Base-by-base conservation (phyloP, 2,113 vertebrate species). In the Malurus elegans region DNA sequence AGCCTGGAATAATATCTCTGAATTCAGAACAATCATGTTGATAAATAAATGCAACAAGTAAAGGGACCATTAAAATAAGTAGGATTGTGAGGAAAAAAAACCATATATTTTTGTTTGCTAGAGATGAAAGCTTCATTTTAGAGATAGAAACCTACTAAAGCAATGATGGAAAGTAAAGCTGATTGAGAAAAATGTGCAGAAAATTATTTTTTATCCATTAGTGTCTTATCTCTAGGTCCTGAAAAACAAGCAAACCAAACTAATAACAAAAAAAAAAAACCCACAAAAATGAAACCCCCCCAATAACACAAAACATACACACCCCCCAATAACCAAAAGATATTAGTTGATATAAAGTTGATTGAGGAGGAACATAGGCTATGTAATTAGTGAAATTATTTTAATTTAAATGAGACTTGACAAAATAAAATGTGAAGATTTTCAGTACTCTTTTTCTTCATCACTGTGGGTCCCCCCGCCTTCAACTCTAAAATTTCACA, bases 51-150 rank as follows among this genome's bases (percentile, higher is more conserved):
- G 2, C 5, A 73, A 23, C 72, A 76, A 48, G 10, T 71, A 72
- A 38, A 71, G 24, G 2, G 6, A n/a, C 4, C 6, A 3, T 86
- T 72, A 45, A 48, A 60, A 44, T 32, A 48, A 48, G 18, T 18
- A 40, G 8, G 6, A 16, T 12, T 31, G 6, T 47, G 26, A 70
- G 20, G 28, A 1, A 12, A 65, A 61, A 66, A 57, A 9, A 5
- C 3, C 1, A 0, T 5, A 6, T 23, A 5, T 38, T 62, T 75
- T 67, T 12, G 78, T 29, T 57, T 5, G 0, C 40, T 54, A n/a
- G 47, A 76, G 53, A n/a, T 24, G 32, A 82, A 85, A 50, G 14
- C 29, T 75, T 79, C 54, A 71, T 64, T 74, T 62, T 67, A 79
- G 51, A 42, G 23, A 79, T 26, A 3, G 53, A 78, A 93, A 58